These are phyloP conservation scores for Acleris emargana DNA, from an alignment of 2,888 invertebrate species.

Conservation along the genomic window DNA sequence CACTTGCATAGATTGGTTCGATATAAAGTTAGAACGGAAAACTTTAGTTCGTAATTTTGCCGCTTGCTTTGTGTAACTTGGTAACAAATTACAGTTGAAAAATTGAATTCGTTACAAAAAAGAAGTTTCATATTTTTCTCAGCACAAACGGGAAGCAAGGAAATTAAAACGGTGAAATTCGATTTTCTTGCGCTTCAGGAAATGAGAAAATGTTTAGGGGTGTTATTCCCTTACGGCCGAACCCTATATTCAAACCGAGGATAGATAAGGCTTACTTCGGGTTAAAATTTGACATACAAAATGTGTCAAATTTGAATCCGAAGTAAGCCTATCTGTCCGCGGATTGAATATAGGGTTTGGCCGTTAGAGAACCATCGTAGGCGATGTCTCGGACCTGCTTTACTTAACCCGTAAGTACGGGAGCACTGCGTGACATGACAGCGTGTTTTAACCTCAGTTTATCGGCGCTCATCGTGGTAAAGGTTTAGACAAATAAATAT, in stretches of 20 bases:
- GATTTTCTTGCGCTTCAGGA: slow-evolving; percentile 22
- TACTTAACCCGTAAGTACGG: too few species aligned
- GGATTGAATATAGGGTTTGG: too few species aligned
- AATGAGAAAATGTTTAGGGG: slow-evolving; percentile 18
- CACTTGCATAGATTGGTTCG: not conserved
- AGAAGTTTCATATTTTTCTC: slow-evolving; percentile 28
- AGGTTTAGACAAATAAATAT: too few species aligned
- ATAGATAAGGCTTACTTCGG: too few species aligned
- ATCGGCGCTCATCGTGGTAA: too few species aligned
- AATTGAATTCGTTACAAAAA: slow-evolving; percentile 32
- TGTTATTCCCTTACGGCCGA: not conserved
- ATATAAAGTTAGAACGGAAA: not conserved
- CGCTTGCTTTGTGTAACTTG: slow-evolving; percentile 5
- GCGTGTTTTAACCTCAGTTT: too few species aligned
- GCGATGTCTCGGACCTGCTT: not conserved
- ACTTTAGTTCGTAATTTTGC: slow-evolving; percentile 1
- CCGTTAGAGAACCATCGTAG: not conserved
- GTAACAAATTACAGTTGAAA: slow-evolving; percentile 13
- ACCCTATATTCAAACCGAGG: too few species aligned
- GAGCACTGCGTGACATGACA: too few species aligned
- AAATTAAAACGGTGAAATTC: slow-evolving; percentile 33
- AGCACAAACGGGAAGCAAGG: slow-evolving; percentile 18
- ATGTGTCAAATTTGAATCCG: too few species aligned
- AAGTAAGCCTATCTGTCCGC: too few species aligned
- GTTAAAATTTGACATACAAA: too few species aligned